Conservation (phyloP, 2,113 vertebrate species). For the Anarrhichthys ocellatus region DNA sequence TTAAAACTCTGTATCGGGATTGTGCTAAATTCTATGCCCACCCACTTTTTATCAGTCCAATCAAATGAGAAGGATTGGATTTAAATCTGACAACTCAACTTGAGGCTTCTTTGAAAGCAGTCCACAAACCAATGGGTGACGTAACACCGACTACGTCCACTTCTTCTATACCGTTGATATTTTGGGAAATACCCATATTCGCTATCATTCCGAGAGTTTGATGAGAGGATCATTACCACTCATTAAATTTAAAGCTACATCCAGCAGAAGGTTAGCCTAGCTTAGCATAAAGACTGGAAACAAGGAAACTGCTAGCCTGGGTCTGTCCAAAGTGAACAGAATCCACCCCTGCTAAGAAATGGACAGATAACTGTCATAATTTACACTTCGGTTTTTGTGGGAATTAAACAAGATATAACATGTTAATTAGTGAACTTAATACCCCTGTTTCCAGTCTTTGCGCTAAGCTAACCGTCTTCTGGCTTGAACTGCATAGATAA, state of each 20-base stretch:
- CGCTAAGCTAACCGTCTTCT: neutral
- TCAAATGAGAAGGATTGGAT: neutral
- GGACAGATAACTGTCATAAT: neutral
- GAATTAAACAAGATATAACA: neutral
- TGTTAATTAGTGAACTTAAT: neutral
- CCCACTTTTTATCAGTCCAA: neutral
- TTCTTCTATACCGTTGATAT: neutral
- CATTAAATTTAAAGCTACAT: too few relatives aligned
- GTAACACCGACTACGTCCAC: neutral
- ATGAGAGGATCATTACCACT: neutral
- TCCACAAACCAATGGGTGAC: neutral
- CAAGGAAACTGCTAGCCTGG: neutral
- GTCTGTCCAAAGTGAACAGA: neutral
- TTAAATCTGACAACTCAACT: neutral
- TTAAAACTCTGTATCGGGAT: too few relatives aligned
- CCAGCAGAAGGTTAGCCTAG: neutral
- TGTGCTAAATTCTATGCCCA: neutral
- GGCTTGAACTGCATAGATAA: neutral
- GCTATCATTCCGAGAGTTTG: neutral
- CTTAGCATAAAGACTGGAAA: neutral
- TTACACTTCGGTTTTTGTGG: neutral
- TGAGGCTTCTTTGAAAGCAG: neutral
- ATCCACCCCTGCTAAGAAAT: neutral
- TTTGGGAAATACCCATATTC: neutral
- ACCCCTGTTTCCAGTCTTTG: neutral